Conservation (phyloP, 2,113 vertebrate genomes). For the Eonycteris spelaea region DNA sequence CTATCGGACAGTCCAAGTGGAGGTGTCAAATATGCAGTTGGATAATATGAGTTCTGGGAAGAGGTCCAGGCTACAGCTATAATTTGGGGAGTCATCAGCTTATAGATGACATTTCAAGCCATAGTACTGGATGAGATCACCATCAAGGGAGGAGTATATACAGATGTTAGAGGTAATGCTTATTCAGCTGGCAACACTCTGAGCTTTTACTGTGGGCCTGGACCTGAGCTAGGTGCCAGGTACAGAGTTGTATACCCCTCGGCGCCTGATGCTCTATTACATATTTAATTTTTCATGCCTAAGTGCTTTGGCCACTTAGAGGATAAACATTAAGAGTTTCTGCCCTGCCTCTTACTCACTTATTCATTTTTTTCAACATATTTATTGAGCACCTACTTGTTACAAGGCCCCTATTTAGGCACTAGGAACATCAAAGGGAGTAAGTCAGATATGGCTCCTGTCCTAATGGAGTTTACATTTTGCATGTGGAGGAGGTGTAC, state of each 20-base stretch:
- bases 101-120: conserved; percentile 43
- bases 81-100: conserved; percentile 58
- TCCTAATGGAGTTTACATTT: not conserved
- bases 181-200: conserved; percentile 14
- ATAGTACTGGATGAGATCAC: conserved; percentile 52
- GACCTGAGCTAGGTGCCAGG: not conserved
- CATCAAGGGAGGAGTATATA: not conserved
- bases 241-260: not conserved
- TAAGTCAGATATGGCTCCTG: not conserved
- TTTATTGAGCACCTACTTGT: not conserved
- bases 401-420: not conserved
- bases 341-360: not conserved
- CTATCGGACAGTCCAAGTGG: conserved; percentile 1
- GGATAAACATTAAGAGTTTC: not conserved
- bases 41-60: conserved; percentile 47
- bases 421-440: not conserved
- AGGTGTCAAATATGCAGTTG: conserved; percentile 16
- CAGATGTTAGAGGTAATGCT: not conserved
- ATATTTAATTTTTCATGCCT: conserved; percentile 19
- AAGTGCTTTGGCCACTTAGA: not conserved
- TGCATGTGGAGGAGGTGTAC: not conserved
- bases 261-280: not conserved
- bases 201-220: not conserved
- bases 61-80: conserved; percentile 42
- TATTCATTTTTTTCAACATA: not conserved